These are phyloP conservation scores for Phalangium opilio DNA, from an alignment of 2,888 invertebrate species.

Conservation along the genomic window DNA sequence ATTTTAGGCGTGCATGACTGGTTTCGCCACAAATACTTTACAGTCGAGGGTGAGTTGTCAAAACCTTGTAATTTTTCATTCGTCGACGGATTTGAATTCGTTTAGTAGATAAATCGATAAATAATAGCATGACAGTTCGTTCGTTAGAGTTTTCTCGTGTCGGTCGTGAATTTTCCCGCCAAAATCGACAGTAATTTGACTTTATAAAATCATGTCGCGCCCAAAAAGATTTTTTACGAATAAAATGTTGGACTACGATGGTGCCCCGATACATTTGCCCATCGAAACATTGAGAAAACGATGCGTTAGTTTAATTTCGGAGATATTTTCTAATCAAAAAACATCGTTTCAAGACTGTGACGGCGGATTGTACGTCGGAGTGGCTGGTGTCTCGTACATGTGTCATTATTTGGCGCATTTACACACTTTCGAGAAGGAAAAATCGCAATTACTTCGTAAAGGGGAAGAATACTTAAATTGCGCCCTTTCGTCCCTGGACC, in stretches of 20 bases:
- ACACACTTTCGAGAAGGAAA: conserved; percentile 25
- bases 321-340: conserved; percentile 6
- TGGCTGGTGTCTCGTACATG: conserved; percentile 58
- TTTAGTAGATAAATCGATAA: too few species aligned
- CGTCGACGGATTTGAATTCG: too few species aligned
- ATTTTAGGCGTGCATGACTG: too few species aligned
- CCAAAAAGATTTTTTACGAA: conserved; percentile 12
- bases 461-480: conserved; percentile 47
- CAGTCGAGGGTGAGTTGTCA: too few species aligned
- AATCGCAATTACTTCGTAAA: conserved; percentile 38
- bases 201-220: conserved; percentile 3
- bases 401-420: conserved; percentile 50
- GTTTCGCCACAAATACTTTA: too few species aligned
- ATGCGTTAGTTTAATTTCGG: conserved; percentile 3
- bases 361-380: conserved; percentile 53
- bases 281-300: conserved; percentile 1
- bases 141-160: too few species aligned
- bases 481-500: conserved; percentile 40
- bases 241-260: conserved; percentile 8
- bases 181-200: background rate
- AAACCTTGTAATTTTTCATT: too few species aligned
- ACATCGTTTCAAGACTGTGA: conserved; percentile 26
- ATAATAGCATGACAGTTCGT: too few species aligned
- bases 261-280: conserved; percentile 4
- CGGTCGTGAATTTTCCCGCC: background rate